A percentile compares a stretch with the other conserved stretches of the same genome.
Evolutionary conservation across 2,888 invertebrate species (phyloP).

Genomic region (Holacanthella duospinosa): DNA sequence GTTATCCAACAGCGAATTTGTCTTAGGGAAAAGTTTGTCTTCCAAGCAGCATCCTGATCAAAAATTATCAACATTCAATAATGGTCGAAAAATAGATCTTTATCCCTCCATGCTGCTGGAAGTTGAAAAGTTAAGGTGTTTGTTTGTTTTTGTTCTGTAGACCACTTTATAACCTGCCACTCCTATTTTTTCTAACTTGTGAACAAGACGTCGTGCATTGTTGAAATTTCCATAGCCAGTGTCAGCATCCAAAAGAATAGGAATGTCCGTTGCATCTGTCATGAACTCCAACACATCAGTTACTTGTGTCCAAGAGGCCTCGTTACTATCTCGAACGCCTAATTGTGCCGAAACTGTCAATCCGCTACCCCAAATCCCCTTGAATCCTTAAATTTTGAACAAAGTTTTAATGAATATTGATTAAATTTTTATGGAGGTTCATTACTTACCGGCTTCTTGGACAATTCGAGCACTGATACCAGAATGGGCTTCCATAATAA

Average conservation of each 20-base stretch:
- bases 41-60: constrained; percentile 43
- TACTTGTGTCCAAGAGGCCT: constrained; percentile 45
- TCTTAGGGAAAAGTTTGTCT: constrained; percentile 45
- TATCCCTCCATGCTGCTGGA: background rate
- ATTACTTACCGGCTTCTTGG: constrained; percentile 42
- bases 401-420: background rate
- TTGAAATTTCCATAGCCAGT: constrained; percentile 46
- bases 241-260: constrained; percentile 45
- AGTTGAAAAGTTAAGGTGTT: background rate
- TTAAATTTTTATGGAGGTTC: constrained; percentile 29
- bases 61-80: background rate
- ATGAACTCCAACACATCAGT: constrained; percentile 44
- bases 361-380: constrained; percentile 45
- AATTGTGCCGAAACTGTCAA: constrained; percentile 43
- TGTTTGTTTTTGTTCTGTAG: background rate
- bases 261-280: constrained; percentile 43
- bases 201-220: constrained; percentile 43
- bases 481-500: constrained; percentile 45
- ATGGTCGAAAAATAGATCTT: background rate
- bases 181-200: constrained; percentile 43
- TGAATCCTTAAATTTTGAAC: constrained; percentile 35
- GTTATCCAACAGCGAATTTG: constrained; percentile 44
- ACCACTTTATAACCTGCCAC: constrained; percentile 41
- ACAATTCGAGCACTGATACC: constrained; percentile 44
- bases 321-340: constrained; percentile 44